Base-by-base conservation (phyloP, 2,113 vertebrate genomes). In the Oryzias woworae region DNA sequence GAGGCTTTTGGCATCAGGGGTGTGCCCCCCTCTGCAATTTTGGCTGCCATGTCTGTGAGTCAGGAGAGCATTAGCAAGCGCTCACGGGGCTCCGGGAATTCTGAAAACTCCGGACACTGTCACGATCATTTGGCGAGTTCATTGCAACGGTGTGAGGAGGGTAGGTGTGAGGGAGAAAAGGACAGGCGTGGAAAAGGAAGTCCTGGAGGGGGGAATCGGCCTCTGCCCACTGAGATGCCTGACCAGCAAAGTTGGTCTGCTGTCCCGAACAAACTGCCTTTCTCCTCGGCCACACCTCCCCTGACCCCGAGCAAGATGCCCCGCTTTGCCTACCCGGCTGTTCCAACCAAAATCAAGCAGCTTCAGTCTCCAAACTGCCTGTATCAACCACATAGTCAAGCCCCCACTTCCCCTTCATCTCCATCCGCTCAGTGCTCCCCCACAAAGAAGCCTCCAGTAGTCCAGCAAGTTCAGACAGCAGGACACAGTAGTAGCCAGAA, bases 21-120 rank as follows among this genome's bases (percentile, higher is more conserved):
- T 17, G 86, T 78, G 81, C 69, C 66, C 50, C 80, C 88, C 14
- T 85, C 88, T 13, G 88, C 77, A 61, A 82, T 64, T 50, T 73
- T 85, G 7, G 90, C 89, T 8, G 84, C 88, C 54, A 92, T 93
- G 77, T 98, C 94, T 0, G 86, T 90, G 44, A 98, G 95, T 81
- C 95, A 97, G 78, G 95, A 98, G 85, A 98, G 96, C 89, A 95
- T 97, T 0, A 92, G 95, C 0, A 83, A 88, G 42, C 92, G 96
- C 0, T 97, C 96, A 0, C 85, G 92, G 22, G 96, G 96, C 3
- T 97, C 96, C n/a, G 82, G 75, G 1, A 88, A 79, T 26, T 82
- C 81, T 18, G 82, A 73, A 1, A 88, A 79, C 22, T 82, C 81
- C 5, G 85, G 83, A 10, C 73, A 69, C 7, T 78, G 91, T 50